Percentiles rank a stretch among this genome's conserved stretches.
Evolutionary conservation across 2,113 vertebrate genomes (phyloP).

Genomic region (Eulacestoma nigropectus): DNA sequence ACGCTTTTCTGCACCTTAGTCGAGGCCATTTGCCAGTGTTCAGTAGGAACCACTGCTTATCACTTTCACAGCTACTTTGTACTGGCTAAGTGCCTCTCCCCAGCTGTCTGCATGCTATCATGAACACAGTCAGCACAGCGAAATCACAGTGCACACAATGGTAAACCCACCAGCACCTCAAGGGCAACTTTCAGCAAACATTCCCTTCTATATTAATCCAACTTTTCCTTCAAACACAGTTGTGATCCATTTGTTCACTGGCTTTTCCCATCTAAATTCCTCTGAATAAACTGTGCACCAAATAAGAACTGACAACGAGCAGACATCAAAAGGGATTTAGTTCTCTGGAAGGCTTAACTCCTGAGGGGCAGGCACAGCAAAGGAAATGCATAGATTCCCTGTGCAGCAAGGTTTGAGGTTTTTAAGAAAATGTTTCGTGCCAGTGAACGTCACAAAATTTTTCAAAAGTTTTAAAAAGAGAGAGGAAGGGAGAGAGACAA

Average conservation of each 20-base stretch:
- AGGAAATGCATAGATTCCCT: not conserved
- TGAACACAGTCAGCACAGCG: not conserved
- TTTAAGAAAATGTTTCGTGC: not conserved
- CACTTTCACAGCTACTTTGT: not conserved
- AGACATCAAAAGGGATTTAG: constrained; percentile 24
- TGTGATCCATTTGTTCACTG: not conserved
- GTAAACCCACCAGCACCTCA: constrained; percentile 4
- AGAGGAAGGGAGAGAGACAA: not conserved
- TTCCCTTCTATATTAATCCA: constrained; percentile 7
- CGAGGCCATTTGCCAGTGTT: not conserved
- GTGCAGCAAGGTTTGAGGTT: not conserved
- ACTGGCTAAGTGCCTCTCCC: not conserved
- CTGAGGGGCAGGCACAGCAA: not conserved
- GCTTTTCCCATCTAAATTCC: constrained; percentile 24
- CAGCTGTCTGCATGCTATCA: not conserved
- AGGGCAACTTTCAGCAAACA: not conserved
- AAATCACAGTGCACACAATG: constrained; percentile 8
- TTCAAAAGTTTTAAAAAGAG: not conserved
- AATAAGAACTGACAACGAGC: constrained; percentile 22
- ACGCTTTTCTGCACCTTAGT: not conserved
- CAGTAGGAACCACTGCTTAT: not conserved
- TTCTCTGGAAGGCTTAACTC: not conserved
- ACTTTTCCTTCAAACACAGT: constrained; percentile 4
- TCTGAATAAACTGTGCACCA: constrained; percentile 6
- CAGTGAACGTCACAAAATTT: not conserved